Evolutionary conservation across 2,888 invertebrate genomes (phyloP), one percentile per base, ranked within the genome.

Genomic region (Euzophera pinguis): DNA sequence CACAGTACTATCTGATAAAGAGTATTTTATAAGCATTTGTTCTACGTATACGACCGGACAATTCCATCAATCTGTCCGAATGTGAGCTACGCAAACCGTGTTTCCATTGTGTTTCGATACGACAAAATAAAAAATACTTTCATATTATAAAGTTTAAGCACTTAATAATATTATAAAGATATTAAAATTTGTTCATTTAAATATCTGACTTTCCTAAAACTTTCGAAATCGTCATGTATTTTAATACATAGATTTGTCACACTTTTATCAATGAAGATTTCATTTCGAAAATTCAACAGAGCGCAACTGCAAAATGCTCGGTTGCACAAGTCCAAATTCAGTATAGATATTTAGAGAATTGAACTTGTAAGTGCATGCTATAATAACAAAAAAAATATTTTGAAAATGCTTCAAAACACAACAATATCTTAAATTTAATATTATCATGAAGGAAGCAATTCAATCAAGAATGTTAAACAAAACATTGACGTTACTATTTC

Each of bases 31-130:
- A 78, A 76, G 73, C 75, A 69, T 75, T 80, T 75, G 71, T 75
- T 74, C 59, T 72, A 74, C 73, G 73, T 74, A 78, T 75, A 76
- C 73, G 74, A 71, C 69, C 58, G 63, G 68, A 72, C 67, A 72
- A 75, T 77, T 75, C 73, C 77, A 79, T 82, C 80, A 81, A 78
- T 79, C 78, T 76, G 72, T 67, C 70, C 62, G 65, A 76, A 75
- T 74, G 75, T 79, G 72, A 75, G 63, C 69, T 71, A 74, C 71
- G 69, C 69, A 62, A 61, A 58, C 60, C 63, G 57, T 71, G 73
- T 79, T 66, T 73, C 76, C 79, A 81, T 62, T 77, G 71, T 58
- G 53, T 34, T 54, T 68, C 71, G 38, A 45, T 39, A 12, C 39
- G 16, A 32, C 14, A 32, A 32, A 45, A 29, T 13, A 32, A 14